Base-by-base conservation (phyloP, 2,888 invertebrate genomes). In the Anoplius nigerrimus region DNA sequence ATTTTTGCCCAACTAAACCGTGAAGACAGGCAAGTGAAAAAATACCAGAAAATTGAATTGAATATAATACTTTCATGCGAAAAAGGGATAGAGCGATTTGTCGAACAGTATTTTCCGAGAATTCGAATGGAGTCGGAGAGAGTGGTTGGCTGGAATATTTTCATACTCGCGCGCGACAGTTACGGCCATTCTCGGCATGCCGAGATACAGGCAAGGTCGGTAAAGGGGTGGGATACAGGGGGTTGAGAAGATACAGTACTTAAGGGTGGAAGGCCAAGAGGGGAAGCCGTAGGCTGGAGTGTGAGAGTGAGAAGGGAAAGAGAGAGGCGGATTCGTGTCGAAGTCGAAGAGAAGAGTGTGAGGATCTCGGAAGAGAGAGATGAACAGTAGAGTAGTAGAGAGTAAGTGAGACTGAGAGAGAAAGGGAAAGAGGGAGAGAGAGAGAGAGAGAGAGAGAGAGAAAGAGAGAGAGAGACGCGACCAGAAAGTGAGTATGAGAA, bases 101-200 rank as follows among this genome's bases (percentile, higher is more conserved):
- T n/a, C n/a, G n/a, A n/a, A n/a, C n/a, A n/a, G n/a, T n/a, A n/a
- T n/a, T n/a, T n/a, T n/a, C n/a, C n/a, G n/a, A n/a, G n/a, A n/a
- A n/a, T n/a, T n/a, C n/a, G n/a, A n/a, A n/a, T n/a, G n/a, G n/a
- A n/a, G n/a, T n/a, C n/a, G n/a, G n/a, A n/a, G n/a, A n/a, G n/a
- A n/a, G n/a, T n/a, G n/a, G n/a, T n/a, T n/a, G n/a, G n/a, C n/a
- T n/a, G n/a, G n/a, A 74, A 77, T 82, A 82, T 83, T 82, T 82
- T 74, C 77, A 82, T 81, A 78, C 78, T 74, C 77, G 70, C 60
- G 65, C 71, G 66, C 73, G 78, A 74, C 76, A 73, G 72, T 72
- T 76, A 78, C 76, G 69, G 48, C 11, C 48, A 42, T 60, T 51
- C 52, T 16, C 62, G 46, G 15, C 34, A 45, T 62, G 51, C 18